Evolutionary conservation across 1,140 invertebrate genomes (phyloP).

Genomic region (Bilobella aurantiaca): DNA sequence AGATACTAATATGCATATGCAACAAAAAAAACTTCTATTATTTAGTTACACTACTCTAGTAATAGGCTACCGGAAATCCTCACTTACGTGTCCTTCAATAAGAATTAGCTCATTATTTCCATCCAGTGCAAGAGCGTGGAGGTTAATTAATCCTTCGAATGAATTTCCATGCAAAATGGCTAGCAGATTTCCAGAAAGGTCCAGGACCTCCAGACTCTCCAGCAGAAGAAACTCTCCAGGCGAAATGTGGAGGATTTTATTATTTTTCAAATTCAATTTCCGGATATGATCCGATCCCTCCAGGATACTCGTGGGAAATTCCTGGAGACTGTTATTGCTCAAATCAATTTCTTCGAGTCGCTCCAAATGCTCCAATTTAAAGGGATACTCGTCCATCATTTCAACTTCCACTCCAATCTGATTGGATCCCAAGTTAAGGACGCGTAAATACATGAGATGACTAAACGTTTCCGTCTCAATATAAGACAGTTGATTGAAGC

Average conservation of each 20-base stretch:
- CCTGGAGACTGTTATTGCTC: constrained; percentile 18
- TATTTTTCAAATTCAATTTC: constrained; percentile 24
- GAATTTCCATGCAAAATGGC: constrained; percentile 4
- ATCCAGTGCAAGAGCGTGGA: constrained; percentile 14
- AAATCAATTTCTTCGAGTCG: constrained; percentile 26
- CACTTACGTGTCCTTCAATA: constrained; percentile 27
- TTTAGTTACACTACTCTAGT: not conserved
- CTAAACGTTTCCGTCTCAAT: constrained; percentile 21
- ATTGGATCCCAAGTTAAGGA: constrained; percentile 27
- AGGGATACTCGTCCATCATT: constrained; percentile 12
- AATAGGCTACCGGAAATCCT: not conserved
- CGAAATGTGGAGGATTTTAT: constrained; percentile 19
- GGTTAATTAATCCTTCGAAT: constrained; percentile 13
- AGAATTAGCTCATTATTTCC: constrained; percentile 4
- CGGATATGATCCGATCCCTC: constrained; percentile 25
- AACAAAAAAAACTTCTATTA: constrained; percentile 2
- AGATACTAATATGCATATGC: not conserved
- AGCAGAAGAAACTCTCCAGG: constrained; percentile 7
- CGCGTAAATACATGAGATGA: constrained; percentile 14
- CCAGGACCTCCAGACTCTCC: constrained; percentile 19
- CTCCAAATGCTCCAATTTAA: constrained; percentile 18
- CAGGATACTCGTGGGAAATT: constrained; percentile 25
- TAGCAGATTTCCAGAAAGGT: constrained; percentile 29
- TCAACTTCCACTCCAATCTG: constrained; percentile 14
- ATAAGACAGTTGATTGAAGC: constrained; percentile 24